phyloP scores from a whole-genome alignment of 2,888 invertebrate species.

The Ichneumoninae sp. region DNA sequence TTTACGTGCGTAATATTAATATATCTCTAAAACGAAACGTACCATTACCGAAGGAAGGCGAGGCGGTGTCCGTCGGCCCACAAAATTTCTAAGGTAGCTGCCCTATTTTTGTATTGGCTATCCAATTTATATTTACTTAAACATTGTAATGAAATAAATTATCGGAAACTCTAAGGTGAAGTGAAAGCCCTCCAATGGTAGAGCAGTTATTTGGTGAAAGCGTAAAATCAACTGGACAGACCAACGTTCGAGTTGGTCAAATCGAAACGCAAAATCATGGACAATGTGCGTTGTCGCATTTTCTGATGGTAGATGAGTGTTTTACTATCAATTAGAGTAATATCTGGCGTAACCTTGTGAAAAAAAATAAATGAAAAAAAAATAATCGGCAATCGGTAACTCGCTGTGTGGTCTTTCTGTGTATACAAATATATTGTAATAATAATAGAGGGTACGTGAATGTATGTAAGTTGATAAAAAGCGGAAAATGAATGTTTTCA shows the following conservation, averaged over 20 bases:
- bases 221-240: not conserved
- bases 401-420: conserved; percentile 31
- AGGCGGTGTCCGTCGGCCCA: not conserved
- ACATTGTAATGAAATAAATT: not conserved
- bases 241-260: not conserved
- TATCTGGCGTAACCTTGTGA: not conserved
- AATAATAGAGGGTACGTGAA: conserved; percentile 26
- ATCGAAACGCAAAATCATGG: not conserved
- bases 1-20: conserved; percentile 11
- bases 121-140: not conserved
- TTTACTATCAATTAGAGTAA: not conserved
- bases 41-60: not conserved
- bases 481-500: conserved; percentile 21
- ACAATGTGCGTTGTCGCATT: not conserved
- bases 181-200: not conserved
- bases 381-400: not conserved
- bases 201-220: not conserved
- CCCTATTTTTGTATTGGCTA: conserved; percentile 5
- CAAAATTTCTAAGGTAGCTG: not conserved
- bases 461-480: conserved; percentile 29
- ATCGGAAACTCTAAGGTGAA: not conserved
- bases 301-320: not conserved
- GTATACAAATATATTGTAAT: conserved; percentile 27
- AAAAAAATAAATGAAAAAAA: not conserved
- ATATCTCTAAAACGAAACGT: not conserved